A percentile compares a stretch with the other conserved stretches of the same genome.
These are phyloP conservation scores for Burhinus bistriatus DNA, from an alignment of 2,113 vertebrate genomes.

Conservation along the genomic window DNA sequence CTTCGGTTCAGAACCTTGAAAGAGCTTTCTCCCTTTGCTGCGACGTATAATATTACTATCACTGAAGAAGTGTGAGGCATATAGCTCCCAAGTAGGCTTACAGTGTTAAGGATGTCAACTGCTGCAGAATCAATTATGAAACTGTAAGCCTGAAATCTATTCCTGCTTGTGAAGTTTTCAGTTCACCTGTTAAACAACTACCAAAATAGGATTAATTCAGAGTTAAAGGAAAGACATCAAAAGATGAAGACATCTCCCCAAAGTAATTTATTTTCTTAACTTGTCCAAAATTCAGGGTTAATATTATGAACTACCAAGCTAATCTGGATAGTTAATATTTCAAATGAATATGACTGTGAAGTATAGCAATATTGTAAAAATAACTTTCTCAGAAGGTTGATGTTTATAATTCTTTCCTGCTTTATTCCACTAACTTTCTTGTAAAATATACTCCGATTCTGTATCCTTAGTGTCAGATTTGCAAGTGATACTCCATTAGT, in stretches of 20 bases:
- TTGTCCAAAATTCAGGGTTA: background rate
- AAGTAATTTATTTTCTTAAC: background rate
- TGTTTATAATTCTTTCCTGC: background rate
- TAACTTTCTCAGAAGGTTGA: background rate
- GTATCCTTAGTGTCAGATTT: background rate
- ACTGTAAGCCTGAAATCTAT: background rate
- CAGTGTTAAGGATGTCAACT: background rate
- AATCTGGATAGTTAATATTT: background rate
- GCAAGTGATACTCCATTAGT: background rate
- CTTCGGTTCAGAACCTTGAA: background rate
- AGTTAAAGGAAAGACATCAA: background rate
- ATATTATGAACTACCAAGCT: background rate
- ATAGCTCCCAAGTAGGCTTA: background rate
- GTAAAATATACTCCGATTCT: background rate
- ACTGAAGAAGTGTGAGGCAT: background rate
- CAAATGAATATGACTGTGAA: background rate
- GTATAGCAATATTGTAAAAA: background rate
- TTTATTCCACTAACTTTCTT: background rate
- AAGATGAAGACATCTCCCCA: background rate
- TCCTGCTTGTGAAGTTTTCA: background rate
- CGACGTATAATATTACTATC: background rate
- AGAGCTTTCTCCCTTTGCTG: background rate
- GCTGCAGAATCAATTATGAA: background rate
- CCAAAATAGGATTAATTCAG: background rate
- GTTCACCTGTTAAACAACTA: background rate